Conservation (phyloP, 1,140 invertebrate genomes). For the Leptinotarsa texana region DNA sequence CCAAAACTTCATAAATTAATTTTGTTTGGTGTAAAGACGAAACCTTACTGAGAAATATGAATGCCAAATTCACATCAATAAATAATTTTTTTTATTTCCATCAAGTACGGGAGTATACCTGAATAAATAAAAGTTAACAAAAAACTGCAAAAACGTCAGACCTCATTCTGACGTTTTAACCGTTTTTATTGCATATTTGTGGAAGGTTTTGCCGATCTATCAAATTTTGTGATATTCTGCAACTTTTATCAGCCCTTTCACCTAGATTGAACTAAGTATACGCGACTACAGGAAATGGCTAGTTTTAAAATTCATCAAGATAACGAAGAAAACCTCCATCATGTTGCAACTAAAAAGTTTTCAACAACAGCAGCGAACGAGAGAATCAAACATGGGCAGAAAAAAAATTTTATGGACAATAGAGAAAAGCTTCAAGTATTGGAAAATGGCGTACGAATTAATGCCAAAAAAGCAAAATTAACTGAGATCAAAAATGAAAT, state of each 20-base stretch:
- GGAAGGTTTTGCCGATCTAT: not conserved
- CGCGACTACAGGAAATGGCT: conserved; percentile 24
- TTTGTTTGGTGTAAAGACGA: too few relatives aligned
- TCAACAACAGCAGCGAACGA: conserved; percentile 5
- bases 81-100: not conserved
- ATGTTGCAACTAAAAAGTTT: conserved; percentile 17
- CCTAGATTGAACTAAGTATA: not conserved
- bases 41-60: too few relatives aligned
- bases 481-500: conserved; percentile 20
- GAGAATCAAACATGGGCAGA: conserved; percentile 16
- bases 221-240: conserved; percentile 4
- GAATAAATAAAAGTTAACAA: not conserved
- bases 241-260: conserved; percentile 4
- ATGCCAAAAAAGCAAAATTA: conserved; percentile 27
- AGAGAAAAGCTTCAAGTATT: conserved; percentile 32
- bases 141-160: not conserved
- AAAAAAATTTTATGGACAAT: conserved; percentile 24
- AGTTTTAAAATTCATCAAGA: conserved; percentile 40
- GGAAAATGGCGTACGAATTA: conserved; percentile 30
- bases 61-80: too few relatives aligned
- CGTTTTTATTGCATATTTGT: not conserved
- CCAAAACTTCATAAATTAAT: too few relatives aligned
- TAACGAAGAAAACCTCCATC: conserved; percentile 20
- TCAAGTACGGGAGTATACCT: not conserved
- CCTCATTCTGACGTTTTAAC: not conserved